Evolutionary conservation across 2,888 invertebrate species (phyloP).

Genomic region (Plemyria rubiginata): DNA sequence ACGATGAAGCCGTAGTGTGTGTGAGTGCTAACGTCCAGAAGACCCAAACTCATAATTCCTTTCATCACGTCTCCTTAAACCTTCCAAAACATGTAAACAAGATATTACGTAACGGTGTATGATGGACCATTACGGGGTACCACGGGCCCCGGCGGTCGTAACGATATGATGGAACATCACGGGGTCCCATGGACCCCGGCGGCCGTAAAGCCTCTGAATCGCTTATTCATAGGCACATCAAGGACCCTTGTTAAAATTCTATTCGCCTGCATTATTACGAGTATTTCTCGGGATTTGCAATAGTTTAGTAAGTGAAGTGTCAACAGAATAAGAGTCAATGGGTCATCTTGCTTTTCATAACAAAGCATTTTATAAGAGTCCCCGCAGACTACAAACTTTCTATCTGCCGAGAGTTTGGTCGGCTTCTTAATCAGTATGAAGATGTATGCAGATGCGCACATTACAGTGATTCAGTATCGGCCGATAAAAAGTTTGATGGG

Average conservation of each 20-base stretch:
- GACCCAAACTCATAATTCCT: constrained; percentile 9
- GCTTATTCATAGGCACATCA: constrained; percentile 78
- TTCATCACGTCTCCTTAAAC: constrained; percentile 11
- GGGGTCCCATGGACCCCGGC: constrained; percentile 40
- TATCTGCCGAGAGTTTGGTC: too few species aligned
- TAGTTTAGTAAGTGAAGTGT: constrained; percentile 9
- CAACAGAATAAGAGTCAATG: background rate
- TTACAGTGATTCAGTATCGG: too few species aligned
- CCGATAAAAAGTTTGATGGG: too few species aligned
- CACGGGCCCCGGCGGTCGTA: constrained; percentile 56
- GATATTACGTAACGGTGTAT: constrained; percentile 5
- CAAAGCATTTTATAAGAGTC: too few species aligned
- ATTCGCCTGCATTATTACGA: constrained; percentile 56
- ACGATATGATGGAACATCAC: constrained; percentile 29
- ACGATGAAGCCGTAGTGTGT: background rate
- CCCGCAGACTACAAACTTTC: too few species aligned
- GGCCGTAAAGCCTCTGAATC: constrained; percentile 70
- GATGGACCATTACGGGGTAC: constrained; percentile 12
- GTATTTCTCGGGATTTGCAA: constrained; percentile 26
- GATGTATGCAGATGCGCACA: too few species aligned
- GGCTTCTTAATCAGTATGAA: too few species aligned
- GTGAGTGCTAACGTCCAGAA: background rate
- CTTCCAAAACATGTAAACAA: constrained; percentile 18
- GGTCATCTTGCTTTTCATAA: too few species aligned
- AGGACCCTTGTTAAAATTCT: constrained; percentile 71